These are phyloP conservation scores for Loris lydekkerianus DNA, from an alignment of 2,797 vertebrate genomes.

Conservation along the genomic window DNA sequence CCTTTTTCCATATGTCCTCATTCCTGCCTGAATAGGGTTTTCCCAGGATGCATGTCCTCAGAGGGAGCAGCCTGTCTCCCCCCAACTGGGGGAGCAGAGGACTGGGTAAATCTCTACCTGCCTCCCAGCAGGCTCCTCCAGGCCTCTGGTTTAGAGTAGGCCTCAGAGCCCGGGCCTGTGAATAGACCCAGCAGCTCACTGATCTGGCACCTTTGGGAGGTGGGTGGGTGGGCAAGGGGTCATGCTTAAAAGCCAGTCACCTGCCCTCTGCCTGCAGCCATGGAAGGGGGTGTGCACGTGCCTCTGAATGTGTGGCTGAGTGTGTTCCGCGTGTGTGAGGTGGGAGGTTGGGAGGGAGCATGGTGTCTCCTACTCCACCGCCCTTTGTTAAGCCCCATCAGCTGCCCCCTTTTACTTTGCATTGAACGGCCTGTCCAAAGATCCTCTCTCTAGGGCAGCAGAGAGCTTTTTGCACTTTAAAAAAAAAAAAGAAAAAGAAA, in stretches of 20 bases:
- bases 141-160: constrained; percentile 50
- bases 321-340: constrained; percentile 67
- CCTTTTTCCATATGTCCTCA: constrained; percentile 60
- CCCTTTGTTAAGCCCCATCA: constrained; percentile 80
- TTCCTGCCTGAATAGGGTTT: constrained; percentile 68
- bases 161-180: constrained; percentile 54
- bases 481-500: constrained; percentile 81
- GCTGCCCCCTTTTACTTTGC: constrained; percentile 89
- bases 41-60: constrained; percentile 65
- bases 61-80: constrained; percentile 69
- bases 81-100: constrained; percentile 23
- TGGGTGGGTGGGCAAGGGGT: background rate
- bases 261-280: constrained; percentile 76
- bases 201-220: constrained; percentile 52
- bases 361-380: constrained; percentile 60
- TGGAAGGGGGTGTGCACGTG: constrained; percentile 83
- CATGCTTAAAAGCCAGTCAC: constrained; percentile 78
- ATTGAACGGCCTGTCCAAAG: constrained; percentile 91
- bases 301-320: constrained; percentile 83
- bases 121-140: constrained; percentile 41
- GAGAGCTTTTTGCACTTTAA: constrained; percentile 92
- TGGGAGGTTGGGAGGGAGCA: constrained; percentile 60
- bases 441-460: constrained; percentile 91
- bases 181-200: constrained; percentile 48
- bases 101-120: constrained; percentile 52